Base-by-base conservation (phyloP, 2,888 invertebrate genomes). In the Melangyna quadrimaculata region DNA sequence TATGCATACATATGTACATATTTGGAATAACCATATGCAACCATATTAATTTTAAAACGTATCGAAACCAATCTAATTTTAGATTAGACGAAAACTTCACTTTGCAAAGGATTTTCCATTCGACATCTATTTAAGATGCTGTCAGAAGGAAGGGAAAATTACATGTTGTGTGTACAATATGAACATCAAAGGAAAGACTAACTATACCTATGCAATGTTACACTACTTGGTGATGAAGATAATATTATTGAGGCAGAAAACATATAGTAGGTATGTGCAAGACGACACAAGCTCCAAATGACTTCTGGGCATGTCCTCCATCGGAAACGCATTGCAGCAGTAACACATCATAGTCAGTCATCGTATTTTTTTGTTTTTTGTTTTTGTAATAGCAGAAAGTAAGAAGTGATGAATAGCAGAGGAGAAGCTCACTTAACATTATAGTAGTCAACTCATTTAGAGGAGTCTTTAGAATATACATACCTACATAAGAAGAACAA, bases 401-500 rank as follows among this genome's bases (percentile, higher is more conserved):
- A 59, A 65, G 71, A 84, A 86, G 55, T 80, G 80, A 70, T 80
- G 80, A 70, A 75, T 75, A 77, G 75, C 67, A 53, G n/a, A n/a
- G 12, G 53, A 45, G 75, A 80, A 71, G 65, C 72, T 71, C 75
- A 79, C 79, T 84, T 79, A 84, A 73, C 40, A 78, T 72, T 73
- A 59, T 67, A 27, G 79, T 71, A 79, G 79, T 75, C 55, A 59
- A 84, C 75, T 84, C 70, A 72, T 75, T 79, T 72, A 69, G 53
- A 84, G 73, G 59, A 82, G 67, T 72, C 77, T 67, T 78, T 51
- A 32, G 72, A 63, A 19, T 37, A 37, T 37, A 1, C 1, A 2
- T 10, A 48, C 24, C 72, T 65, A n/a, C n/a, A n/a, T n/a, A n/a
- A 37, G 37, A 40, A 72, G 63, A 67, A 70, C 10, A 48, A 51